Conservation (phyloP, 2,113 vertebrate species). For the Anarrhichthys ocellatus region DNA sequence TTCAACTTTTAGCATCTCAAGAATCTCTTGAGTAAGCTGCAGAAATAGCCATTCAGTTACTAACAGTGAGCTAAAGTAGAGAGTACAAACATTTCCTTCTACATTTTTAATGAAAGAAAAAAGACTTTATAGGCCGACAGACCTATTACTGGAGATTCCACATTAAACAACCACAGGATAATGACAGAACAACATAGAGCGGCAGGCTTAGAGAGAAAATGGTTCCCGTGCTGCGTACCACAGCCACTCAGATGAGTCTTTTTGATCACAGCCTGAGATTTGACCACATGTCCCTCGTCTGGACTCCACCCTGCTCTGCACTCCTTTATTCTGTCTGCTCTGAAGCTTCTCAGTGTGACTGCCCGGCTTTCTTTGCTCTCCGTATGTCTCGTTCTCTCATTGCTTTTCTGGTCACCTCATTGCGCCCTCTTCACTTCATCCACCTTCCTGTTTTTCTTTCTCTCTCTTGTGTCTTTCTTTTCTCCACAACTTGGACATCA, state of each 20-base stretch:
- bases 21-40: not conserved
- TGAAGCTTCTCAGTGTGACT: constrained; percentile 46
- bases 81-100: not conserved
- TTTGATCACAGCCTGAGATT: constrained; percentile 66
- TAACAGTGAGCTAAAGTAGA: not conserved
- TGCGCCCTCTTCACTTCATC: constrained; percentile 4
- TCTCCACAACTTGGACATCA: constrained; percentile 21
- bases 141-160: constrained; percentile 30
- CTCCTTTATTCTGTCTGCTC: constrained; percentile 45
- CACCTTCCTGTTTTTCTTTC: constrained; percentile 19
- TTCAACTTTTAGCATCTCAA: not conserved
- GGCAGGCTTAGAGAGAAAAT: constrained; percentile 42
- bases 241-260: constrained; percentile 60
- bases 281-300: constrained; percentile 64
- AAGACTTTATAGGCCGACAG: constrained; percentile 2
- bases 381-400: constrained; percentile 39
- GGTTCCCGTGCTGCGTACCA: constrained; percentile 43
- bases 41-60: not conserved
- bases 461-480: not conserved
- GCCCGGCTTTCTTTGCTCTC: constrained; percentile 40
- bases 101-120: constrained; percentile 4
- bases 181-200: constrained; percentile 68
- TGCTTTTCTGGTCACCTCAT: constrained; percentile 16
- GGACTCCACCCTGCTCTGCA: constrained; percentile 69
- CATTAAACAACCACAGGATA: constrained; percentile 64